Evolutionary conservation across 2,797 vertebrate species (phyloP).

Genomic region (Betta splendens): DNA sequence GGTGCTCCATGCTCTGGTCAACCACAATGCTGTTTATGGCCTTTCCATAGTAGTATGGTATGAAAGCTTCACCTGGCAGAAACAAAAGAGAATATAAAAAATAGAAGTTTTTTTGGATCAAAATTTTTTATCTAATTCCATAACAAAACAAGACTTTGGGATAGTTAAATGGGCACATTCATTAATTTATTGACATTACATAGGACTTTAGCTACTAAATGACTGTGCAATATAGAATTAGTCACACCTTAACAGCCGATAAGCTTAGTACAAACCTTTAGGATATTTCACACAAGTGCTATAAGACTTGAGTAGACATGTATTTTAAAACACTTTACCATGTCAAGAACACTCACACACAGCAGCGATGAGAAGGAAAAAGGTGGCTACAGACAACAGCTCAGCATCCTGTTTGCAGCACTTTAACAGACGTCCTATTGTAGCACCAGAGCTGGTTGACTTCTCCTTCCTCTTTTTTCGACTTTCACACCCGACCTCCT

Average conservation of each 20-base stretch:
- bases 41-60: constrained; percentile 90
- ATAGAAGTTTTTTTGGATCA: too few relatives aligned
- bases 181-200: background rate
- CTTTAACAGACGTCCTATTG: constrained; percentile 87
- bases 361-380: constrained; percentile 90
- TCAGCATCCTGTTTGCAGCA: constrained; percentile 87
- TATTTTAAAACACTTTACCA: background rate
- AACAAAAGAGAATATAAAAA: too few relatives aligned
- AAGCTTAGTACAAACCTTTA: background rate
- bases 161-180: background rate
- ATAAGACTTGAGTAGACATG: background rate
- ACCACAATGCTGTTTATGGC: constrained; percentile 92
- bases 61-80: constrained; percentile 94
- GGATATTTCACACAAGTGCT: background rate
- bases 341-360: constrained; percentile 84
- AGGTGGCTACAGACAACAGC: constrained; percentile 83
- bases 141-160: background rate
- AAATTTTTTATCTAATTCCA: too few relatives aligned
- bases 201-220: background rate
- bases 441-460: constrained; percentile 79
- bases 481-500: constrained; percentile 33
- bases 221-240: background rate
- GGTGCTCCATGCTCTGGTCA: constrained; percentile 90
- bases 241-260: background rate
- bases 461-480: background rate